Percentiles rank a stretch among this genome's conserved stretches.
phyloP scores from a whole-genome alignment of 2,888 invertebrate genomes.

The Parascotia fuliginaria region DNA sequence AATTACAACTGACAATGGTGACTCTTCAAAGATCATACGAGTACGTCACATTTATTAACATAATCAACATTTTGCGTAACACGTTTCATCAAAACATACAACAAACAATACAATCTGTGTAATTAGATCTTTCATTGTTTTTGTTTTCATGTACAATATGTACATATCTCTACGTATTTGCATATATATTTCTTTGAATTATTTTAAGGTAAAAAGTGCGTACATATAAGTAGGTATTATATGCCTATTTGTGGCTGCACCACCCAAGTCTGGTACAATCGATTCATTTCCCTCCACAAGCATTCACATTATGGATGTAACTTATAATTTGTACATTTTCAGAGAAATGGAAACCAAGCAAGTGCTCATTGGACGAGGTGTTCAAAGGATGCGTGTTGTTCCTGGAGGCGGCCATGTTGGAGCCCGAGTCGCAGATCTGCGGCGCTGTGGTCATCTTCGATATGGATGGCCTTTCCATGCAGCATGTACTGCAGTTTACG shows the following conservation, averaged over 20 bases:
- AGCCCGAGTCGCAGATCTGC: slow-evolving; percentile 90
- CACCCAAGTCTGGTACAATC: no score
- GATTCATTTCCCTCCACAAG: no score
- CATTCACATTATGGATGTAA: no score
- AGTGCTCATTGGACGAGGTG: slow-evolving; percentile 91
- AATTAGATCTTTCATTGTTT: background rate
- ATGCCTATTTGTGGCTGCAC: no score
- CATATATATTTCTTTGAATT: no score
- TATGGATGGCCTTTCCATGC: slow-evolving; percentile 93
- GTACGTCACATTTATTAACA: slow-evolving; percentile 17
- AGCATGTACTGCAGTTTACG: slow-evolving; percentile 94
- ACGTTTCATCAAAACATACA: background rate
- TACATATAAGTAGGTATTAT: no score
- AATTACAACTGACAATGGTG: slow-evolving; percentile 16
- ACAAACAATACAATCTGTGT: background rate
- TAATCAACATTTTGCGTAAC: slow-evolving; percentile 12
- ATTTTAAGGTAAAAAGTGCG: background rate
- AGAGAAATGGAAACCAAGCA: slow-evolving; percentile 94
- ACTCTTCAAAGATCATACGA: background rate
- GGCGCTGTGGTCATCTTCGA: slow-evolving; percentile 94
- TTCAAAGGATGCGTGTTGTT: slow-evolving; percentile 93
- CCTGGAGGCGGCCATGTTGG: slow-evolving; percentile 93
- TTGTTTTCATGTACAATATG: no score
- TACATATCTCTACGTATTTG: no score
- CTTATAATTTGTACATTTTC: slow-evolving; percentile 39